Conservation (phyloP, 2,113 vertebrate genomes). For the Barnardius zonarius region DNA sequence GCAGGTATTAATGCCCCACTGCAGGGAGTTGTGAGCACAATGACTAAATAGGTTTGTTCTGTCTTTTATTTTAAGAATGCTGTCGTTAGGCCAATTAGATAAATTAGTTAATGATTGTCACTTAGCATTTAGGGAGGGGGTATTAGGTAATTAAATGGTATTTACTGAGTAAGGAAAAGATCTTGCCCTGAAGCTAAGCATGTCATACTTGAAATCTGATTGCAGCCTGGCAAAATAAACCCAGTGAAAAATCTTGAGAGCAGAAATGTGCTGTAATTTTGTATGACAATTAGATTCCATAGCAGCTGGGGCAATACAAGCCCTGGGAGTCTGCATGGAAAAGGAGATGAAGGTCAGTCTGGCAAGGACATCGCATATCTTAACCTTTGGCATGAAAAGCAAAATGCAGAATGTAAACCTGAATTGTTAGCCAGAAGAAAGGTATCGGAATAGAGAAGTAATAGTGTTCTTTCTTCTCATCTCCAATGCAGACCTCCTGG, state of each 20-base stretch:
- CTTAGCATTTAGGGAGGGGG: not conserved
- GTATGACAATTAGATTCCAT: not conserved
- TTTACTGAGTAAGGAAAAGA: not conserved
- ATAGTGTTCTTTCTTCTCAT: not conserved
- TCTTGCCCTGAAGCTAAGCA: not conserved
- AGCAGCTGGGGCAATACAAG: not conserved
- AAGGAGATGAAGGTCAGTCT: not conserved
- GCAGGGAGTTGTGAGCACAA: not conserved
- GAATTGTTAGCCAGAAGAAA: not conserved
- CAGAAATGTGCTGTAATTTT: not conserved
- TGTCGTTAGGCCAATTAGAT: not conserved
- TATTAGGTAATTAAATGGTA: not conserved
- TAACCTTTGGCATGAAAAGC: not conserved
- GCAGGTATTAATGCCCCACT: not conserved
- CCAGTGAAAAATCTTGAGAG: not conserved
- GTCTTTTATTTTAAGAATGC: not conserved
- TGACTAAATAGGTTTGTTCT: not conserved
- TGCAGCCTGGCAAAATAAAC: not conserved
- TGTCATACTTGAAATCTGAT: not conserved
- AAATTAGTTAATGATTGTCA: not conserved
- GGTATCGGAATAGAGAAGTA: not conserved
- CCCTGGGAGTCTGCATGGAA: not conserved
- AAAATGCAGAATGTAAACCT: not conserved
- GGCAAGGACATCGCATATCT: not conserved
- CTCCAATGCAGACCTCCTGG: constrained; percentile 84